These are phyloP conservation scores for Siniperca chuatsi DNA, from an alignment of 2,113 vertebrate genomes.

Conservation along the genomic window DNA sequence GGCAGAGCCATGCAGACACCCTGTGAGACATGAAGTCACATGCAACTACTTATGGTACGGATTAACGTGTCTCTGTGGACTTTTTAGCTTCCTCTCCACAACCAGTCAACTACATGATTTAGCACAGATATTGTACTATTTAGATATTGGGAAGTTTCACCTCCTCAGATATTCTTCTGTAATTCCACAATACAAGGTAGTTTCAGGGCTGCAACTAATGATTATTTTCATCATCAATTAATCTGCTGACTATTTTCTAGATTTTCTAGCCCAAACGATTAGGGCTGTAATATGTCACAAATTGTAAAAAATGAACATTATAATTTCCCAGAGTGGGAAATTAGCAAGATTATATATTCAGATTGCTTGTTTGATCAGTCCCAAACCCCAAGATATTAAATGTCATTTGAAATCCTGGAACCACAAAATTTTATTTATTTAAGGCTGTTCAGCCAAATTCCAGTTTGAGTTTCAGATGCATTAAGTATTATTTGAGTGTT, in stretches of 20 bases:
- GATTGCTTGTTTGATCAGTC: not conserved
- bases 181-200: not conserved
- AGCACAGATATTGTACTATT: not conserved
- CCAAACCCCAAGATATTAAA: not conserved
- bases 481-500: not conserved
- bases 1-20: conserved; percentile 31
- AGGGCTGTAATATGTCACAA: not conserved
- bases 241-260: not conserved
- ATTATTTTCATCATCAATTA: not conserved
- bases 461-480: not conserved
- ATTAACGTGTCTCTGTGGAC: conserved; percentile 43
- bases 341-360: no score
- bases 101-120: not conserved
- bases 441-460: no score
- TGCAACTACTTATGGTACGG: conserved; percentile 44
- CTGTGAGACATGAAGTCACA: conserved; percentile 61
- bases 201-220: not conserved
- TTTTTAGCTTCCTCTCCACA: not conserved
- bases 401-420: not conserved
- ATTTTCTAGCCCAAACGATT: not conserved
- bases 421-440: not conserved
- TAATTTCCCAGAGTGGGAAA: not conserved
- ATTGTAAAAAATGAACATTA: not conserved
- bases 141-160: not conserved
- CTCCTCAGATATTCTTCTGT: not conserved